Evolutionary conservation across 2,113 vertebrate genomes (phyloP).

Genomic region (Oncorhynchus nerka): DNA sequence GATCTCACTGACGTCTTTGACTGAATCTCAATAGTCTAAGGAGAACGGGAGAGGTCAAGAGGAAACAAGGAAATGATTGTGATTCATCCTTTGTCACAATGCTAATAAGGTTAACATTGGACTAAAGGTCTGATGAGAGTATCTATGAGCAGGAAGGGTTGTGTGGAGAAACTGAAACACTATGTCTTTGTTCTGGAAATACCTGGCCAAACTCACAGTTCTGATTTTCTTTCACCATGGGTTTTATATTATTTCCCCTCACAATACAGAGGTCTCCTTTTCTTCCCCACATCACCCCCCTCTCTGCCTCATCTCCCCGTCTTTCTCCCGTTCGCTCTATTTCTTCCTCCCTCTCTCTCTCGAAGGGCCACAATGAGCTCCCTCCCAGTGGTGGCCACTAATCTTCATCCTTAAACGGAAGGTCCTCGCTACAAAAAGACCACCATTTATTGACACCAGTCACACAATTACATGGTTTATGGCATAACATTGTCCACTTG

Average conservation of each 20-base stretch:
- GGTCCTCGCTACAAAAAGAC: background rate
- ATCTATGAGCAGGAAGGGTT: background rate
- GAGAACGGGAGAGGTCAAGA: background rate
- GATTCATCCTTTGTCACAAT: background rate
- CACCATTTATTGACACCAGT: too few species aligned
- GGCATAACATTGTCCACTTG: too few species aligned
- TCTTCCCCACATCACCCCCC: slow-evolving; percentile 14
- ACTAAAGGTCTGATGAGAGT: background rate
- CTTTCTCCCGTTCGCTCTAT: background rate
- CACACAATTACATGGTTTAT: too few species aligned
- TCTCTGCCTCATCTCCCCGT: background rate
- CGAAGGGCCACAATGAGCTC: background rate
- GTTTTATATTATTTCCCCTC: background rate
- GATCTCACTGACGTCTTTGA: background rate
- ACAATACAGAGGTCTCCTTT: background rate
- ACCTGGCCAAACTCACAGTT: background rate
- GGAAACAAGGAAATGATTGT: background rate
- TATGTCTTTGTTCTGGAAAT: background rate
- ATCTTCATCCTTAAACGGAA: background rate
- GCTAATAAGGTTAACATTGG: background rate
- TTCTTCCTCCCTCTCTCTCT: background rate
- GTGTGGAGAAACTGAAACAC: background rate
- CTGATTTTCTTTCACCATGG: background rate
- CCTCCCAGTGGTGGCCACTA: background rate
- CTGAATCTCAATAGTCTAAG: background rate